A percentile compares a stretch with the other conserved stretches of the same genome.
These are phyloP conservation scores for Drosophila baimaii DNA, from an alignment of 1,140 invertebrate species.

Conservation along the genomic window DNA sequence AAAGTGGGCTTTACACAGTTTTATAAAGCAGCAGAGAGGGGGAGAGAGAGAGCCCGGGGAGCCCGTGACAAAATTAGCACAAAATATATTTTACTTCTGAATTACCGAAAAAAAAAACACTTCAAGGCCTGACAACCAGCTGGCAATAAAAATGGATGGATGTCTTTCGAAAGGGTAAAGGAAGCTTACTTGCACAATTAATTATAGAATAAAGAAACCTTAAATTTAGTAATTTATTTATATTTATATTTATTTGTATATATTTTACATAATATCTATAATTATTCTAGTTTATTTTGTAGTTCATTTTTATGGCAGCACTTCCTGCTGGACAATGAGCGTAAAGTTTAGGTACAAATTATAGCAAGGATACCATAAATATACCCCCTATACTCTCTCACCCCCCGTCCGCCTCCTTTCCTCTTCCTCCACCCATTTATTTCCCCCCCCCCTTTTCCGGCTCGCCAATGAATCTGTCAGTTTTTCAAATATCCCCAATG, in stretches of 20 bases:
- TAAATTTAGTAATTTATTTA: too few species aligned
- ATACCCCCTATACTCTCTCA: too few species aligned
- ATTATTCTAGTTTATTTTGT: too few species aligned
- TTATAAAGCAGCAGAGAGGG: background rate
- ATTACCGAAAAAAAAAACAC: constrained; percentile 1
- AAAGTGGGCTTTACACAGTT: constrained; percentile 13
- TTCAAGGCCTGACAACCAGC: constrained; percentile 20
- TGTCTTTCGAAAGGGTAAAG: too few species aligned
- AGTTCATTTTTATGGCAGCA: background rate
- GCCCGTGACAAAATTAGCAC: constrained; percentile 74
- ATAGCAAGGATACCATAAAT: constrained; percentile 1
- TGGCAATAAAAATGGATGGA: constrained; percentile 16
- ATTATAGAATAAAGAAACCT: too few species aligned
- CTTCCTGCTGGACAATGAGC: background rate
- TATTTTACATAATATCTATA: too few species aligned
- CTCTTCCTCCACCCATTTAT: background rate
- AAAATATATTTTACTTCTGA: constrained; percentile 69
- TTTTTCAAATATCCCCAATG: constrained; percentile 49
- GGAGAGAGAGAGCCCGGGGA: background rate
- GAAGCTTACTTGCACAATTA: background rate
- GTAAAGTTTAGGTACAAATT: background rate
- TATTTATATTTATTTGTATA: too few species aligned
- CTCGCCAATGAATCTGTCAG: constrained; percentile 47
- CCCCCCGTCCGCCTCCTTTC: background rate
- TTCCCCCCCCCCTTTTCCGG: background rate